A percentile compares a stretch with the other conserved stretches of the same genome.
Conservation (phyloP, 2,113 vertebrate species). For the Silurus glanis region DNA sequence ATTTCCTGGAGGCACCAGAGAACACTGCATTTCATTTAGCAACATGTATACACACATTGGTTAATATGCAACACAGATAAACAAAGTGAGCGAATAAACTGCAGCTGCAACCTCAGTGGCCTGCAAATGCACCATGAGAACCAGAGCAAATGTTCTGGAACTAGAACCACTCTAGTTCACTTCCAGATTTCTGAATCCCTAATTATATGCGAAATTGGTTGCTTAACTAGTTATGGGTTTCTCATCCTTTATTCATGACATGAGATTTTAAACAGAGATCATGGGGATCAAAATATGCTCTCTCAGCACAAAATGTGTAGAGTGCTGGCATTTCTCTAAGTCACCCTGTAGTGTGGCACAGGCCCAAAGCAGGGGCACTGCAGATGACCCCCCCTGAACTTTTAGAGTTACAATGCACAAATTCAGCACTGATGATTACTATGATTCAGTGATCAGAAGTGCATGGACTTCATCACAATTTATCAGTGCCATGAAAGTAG, state of each 20-base stretch:
- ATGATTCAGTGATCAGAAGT: slow-evolving; percentile 1
- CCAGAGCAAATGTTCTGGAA: slow-evolving; percentile 20
- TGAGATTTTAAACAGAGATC: slow-evolving; percentile 30
- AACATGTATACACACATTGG: slow-evolving; percentile 49
- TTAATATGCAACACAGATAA: slow-evolving; percentile 54
- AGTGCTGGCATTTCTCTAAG: slow-evolving; percentile 61
- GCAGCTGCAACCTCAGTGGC: slow-evolving; percentile 31
- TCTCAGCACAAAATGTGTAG: slow-evolving; percentile 52
- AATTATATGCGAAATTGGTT: background rate
- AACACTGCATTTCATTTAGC: slow-evolving; percentile 41
- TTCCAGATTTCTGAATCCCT: slow-evolving; percentile 10
- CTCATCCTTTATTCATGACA: background rate
- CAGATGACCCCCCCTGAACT: slow-evolving; percentile 57
- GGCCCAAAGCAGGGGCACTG: slow-evolving; percentile 58
- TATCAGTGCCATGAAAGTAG: slow-evolving; percentile 72
- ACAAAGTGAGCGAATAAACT: slow-evolving; percentile 35
- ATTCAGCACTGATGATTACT: slow-evolving; percentile 60
- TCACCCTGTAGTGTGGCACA: slow-evolving; percentile 49
- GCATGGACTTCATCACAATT: slow-evolving; percentile 25
- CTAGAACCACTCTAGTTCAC: background rate
- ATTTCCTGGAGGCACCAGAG: slow-evolving; percentile 53
- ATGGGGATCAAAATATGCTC: slow-evolving; percentile 35
- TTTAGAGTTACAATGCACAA: slow-evolving; percentile 55
- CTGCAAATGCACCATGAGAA: slow-evolving; percentile 38
- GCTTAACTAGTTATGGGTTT: slow-evolving; percentile 14